Conservation (phyloP, 2,888 invertebrate genomes). For the Liopterus haemorrhoidalis region DNA sequence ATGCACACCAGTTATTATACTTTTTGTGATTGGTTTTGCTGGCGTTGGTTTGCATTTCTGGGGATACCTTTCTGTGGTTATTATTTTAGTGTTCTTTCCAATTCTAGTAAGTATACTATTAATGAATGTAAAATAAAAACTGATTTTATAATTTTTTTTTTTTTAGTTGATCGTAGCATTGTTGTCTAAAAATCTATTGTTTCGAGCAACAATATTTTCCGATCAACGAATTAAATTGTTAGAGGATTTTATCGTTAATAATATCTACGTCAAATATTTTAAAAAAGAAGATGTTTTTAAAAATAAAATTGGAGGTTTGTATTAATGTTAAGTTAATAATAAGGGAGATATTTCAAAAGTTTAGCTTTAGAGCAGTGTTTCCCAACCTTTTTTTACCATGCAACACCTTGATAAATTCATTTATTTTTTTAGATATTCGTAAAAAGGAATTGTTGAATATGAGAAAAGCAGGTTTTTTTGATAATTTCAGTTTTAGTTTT, state of each 20-base stretch:
- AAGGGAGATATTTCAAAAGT: too few relatives aligned
- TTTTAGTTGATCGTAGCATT: conserved; percentile 34
- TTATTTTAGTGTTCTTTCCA: conserved; percentile 47
- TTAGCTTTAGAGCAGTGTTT: too few relatives aligned
- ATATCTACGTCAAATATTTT: conserved; percentile 35
- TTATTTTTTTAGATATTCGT: conserved; percentile 14
- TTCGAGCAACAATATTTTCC: conserved; percentile 34
- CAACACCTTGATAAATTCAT: too few relatives aligned
- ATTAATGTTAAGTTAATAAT: not conserved
- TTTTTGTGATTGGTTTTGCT: conserved; percentile 48
- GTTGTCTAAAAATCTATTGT: conserved; percentile 34
- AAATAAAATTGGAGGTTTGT: conserved; percentile 31
- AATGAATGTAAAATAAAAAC: not conserved
- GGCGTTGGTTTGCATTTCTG: conserved; percentile 49
- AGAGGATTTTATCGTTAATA: conserved; percentile 36
- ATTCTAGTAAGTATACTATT: conserved; percentile 11
- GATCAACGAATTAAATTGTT: conserved; percentile 33
- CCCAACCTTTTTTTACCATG: too few relatives aligned
- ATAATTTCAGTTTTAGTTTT: conserved; percentile 17
- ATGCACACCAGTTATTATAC: conserved; percentile 50
- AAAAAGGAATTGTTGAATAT: conserved; percentile 19
- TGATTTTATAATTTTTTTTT: conserved; percentile 4
- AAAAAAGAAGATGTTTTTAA: conserved; percentile 35
- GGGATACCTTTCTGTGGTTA: conserved; percentile 48
- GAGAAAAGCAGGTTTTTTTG: conserved; percentile 13